Evolutionary conservation across 2,888 invertebrate species (phyloP), one percentile per base, ranked within the genome.

Genomic region (Prostheceraeus crozeri): DNA sequence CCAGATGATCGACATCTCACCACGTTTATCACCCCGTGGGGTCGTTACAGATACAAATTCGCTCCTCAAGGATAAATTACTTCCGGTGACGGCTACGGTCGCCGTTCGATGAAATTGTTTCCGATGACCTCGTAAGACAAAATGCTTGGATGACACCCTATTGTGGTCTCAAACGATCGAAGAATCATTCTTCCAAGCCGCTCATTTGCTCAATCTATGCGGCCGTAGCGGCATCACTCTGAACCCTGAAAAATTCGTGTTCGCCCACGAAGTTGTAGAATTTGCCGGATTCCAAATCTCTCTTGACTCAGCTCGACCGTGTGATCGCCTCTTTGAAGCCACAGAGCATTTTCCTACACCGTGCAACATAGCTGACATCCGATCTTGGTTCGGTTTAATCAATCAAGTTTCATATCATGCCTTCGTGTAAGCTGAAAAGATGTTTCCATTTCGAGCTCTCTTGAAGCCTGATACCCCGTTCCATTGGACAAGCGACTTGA

Each of bases 271-370:
- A 28, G 40, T 45, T 2, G 66, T 65, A 2, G 67, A 66, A 35
- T 68, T 68, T 57, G 66, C 66, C 2, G 66, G 66, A 2, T 68
- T 68, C 40, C 63, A 64, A 30, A 65, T 68, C 10, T 65, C 59
- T 67, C 4, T 33, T 11, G 35, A 30, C 19, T 27, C 11, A 28
- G 54, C 33, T n/a, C 25, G 36, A 6, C 40, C 54, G 10, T 54
- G 54, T 8, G 10, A n/a, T 25, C 54, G 33, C 19, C 27, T n/a
- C 48, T 19, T 48, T 48, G 48, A 48, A 6, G 23, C 48, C 4
- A 48, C 27, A 19, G 27, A 48, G 23, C 23, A 48, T 28, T 48
- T 33, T 33, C 23, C 14, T 19, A 48, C 10, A 10, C 14, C 48
- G n/a, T 25, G 27, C 25, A 10, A 48, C 23, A 48, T 48, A 11